Conservation (phyloP, 2,113 vertebrate genomes). For the Willisornis vidua region DNA sequence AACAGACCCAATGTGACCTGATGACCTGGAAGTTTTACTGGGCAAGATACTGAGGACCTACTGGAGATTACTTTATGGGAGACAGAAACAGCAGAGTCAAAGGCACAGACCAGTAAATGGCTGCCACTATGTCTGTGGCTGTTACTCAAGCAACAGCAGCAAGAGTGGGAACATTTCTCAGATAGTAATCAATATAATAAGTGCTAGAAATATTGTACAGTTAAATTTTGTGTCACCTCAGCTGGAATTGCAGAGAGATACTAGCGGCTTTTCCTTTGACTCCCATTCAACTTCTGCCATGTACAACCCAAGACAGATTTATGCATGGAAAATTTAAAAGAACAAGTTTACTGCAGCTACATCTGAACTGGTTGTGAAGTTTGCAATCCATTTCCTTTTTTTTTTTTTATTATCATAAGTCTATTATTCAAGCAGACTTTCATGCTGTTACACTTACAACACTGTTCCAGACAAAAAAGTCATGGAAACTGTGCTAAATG, state of each 20-base stretch:
- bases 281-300: neutral
- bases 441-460: neutral
- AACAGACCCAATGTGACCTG: neutral
- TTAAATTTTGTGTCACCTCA: neutral
- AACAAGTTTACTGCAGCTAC: neutral
- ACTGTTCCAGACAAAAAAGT: neutral
- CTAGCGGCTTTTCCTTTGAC: neutral
- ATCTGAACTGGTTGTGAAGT: neutral
- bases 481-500: neutral
- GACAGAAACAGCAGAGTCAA: neutral
- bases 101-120: neutral
- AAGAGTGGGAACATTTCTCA: neutral
- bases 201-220: neutral
- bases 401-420: neutral
- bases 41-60: neutral
- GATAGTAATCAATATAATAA: neutral
- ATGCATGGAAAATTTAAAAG: neutral
- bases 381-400: neutral
- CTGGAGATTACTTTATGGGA: neutral
- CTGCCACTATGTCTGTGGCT: neutral
- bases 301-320: neutral
- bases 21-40: neutral
- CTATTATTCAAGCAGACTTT: neutral
- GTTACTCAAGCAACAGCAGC: neutral
- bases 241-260: neutral